phyloP scores from a whole-genome alignment of 2,888 invertebrate genomes.

The Cecidostiba fungosa region DNA sequence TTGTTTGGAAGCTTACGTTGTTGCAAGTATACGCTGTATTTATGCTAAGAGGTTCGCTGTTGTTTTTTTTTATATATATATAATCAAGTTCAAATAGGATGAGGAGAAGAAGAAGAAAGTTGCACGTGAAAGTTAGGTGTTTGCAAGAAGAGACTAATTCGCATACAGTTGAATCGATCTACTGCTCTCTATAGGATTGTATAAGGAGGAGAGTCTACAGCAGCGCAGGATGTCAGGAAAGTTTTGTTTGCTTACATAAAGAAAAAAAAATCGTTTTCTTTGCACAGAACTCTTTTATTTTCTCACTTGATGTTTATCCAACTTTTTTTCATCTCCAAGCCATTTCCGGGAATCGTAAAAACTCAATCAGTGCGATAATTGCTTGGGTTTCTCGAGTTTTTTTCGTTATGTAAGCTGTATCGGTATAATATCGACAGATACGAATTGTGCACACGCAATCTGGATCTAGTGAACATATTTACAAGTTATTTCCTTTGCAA shows the following conservation, averaged over 20 bases:
- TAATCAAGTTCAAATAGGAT: neutral
- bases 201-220: neutral
- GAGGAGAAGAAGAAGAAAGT: too few species aligned
- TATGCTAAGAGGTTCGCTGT: neutral
- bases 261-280: neutral
- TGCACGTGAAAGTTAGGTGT: neutral
- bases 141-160: conserved; percentile 18
- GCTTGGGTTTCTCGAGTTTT: neutral
- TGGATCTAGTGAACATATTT: neutral
- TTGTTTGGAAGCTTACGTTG: neutral
- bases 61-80: too few species aligned
- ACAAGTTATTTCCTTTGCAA: conserved; percentile 10
- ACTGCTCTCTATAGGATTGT: neutral
- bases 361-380: neutral
- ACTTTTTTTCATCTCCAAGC: neutral
- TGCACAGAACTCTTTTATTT: too few species aligned
- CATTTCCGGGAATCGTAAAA: too few species aligned
- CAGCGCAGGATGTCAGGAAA: neutral
- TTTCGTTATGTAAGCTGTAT: conserved; percentile 28
- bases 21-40: neutral
- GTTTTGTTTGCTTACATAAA: neutral
- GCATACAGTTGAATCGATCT: conserved; percentile 4
- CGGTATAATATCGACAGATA: conserved; percentile 38
- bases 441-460: neutral
- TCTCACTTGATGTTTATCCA: too few species aligned